Evolutionary conservation across 2,113 vertebrate genomes (phyloP), one percentile per base, ranked within the genome.

Genomic region (Epinephelus fuscoguttatus): DNA sequence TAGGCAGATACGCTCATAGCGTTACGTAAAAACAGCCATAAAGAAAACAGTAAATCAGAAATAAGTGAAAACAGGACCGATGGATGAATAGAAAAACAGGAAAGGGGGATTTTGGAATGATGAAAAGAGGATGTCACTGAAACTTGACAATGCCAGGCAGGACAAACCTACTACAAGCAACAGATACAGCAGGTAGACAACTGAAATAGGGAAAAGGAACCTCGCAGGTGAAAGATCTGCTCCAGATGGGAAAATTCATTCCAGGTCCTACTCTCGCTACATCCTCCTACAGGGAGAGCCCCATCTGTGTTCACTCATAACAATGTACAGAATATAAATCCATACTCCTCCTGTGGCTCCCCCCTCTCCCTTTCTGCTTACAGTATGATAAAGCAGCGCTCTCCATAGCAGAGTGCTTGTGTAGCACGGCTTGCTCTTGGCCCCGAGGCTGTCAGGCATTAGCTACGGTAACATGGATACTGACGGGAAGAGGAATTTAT

Each of bases 401-500:
- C 78, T 75, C 78, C 73, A 50, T 47, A 18, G 82, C 86, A 79
- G 19, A 85, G 55, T 42, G 80, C 56, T 71, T 70, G 68, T 81
- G 73, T 63, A 86, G 59, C 50, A 66, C n/a, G 6, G 33, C 81
- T 68, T 71, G 64, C 81, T 87, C 70, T 62, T 50, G 67, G 76
- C 77, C 81, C 70, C 1, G 21, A 69, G 76, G 88, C 85, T 72
- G 21, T 74, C 60, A 72, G 74, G 52, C 50, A 81, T 90, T 90
- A 87, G 75, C 71, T 61, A 82, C 23, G 64, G 62, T 17, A 84
- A 89, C 81, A 86, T 83, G 74, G 83, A 73, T 80, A 69, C 88
- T 87, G 90, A 89, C 88, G 85, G 86, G 50, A 60, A 52, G 69
- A 76, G 56, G 72, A 91, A 91, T 86, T 47, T 89, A 88, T 73